These are phyloP conservation scores for Aspidiotus rigidus DNA, from an alignment of 2,888 invertebrate species.

Conservation along the genomic window DNA sequence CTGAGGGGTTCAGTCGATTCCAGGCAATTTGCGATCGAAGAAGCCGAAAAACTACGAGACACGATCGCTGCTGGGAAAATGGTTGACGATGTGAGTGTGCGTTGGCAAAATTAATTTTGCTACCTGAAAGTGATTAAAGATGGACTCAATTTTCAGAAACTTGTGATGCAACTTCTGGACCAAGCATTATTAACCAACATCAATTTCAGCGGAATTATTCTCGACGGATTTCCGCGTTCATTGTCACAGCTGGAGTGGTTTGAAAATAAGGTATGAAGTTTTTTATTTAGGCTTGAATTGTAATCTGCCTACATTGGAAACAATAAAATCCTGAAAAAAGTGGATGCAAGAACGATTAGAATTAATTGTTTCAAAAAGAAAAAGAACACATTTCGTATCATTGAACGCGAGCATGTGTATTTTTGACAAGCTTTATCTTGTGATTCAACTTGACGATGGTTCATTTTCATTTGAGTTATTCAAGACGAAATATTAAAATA, in stretches of 20 bases:
- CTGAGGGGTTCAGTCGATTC: conserved; percentile 61
- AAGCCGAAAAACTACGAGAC: conserved; percentile 57
- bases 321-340: too few species aligned
- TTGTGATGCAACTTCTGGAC: conserved; percentile 66
- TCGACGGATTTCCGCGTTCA: conserved; percentile 92
- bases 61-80: conserved; percentile 71
- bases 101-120: neutral
- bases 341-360: too few species aligned
- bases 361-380: too few species aligned
- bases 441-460: too few species aligned
- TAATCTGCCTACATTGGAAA: too few species aligned
- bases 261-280: conserved; percentile 64
- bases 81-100: conserved; percentile 49
- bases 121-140: neutral
- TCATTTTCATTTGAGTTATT: too few species aligned
- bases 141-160: conserved; percentile 45
- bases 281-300: too few species aligned
- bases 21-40: conserved; percentile 40
- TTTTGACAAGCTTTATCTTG: too few species aligned
- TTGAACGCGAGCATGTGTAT: too few species aligned
- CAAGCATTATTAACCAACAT: conserved; percentile 53
- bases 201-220: conserved; percentile 67
- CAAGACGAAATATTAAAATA: too few species aligned
- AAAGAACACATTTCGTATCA: too few species aligned
- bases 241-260: conserved; percentile 78